Evolutionary conservation across 2,797 vertebrate species (phyloP).

Genomic region (Mus caroli): DNA sequence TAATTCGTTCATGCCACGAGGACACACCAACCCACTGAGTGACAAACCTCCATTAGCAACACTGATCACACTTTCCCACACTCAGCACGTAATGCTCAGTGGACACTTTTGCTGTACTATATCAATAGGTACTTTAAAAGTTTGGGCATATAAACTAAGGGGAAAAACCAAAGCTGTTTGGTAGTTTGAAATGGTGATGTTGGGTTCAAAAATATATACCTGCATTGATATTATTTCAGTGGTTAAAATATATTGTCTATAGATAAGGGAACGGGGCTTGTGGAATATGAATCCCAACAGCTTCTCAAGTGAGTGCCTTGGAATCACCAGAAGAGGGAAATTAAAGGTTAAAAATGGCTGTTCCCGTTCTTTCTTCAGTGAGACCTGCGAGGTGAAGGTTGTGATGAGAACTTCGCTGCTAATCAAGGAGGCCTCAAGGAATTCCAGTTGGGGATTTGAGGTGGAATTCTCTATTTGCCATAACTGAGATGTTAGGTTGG

Average conservation of each 20-base stretch:
- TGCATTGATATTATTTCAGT: slow-evolving; percentile 27
- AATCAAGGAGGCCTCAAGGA: neutral
- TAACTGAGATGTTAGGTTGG: neutral
- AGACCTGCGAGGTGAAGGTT: slow-evolving; percentile 24
- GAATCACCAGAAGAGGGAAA: neutral
- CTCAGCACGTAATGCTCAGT: neutral
- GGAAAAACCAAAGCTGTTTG: neutral
- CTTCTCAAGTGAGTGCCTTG: neutral
- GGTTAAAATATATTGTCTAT: neutral
- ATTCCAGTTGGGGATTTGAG: slow-evolving; percentile 39
- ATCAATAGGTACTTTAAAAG: neutral
- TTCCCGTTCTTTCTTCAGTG: neutral
- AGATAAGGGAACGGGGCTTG: fast-evolving
- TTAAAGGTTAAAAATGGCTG: slow-evolving; percentile 42
- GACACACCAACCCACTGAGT: neutral
- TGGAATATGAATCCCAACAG: neutral
- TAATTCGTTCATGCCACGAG: neutral
- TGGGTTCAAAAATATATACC: neutral
- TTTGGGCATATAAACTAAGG: neutral
- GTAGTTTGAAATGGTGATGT: neutral
- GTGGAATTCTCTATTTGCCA: neutral
- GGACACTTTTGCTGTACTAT: neutral
- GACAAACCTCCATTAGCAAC: neutral
- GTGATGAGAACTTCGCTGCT: neutral
- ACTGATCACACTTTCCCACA: neutral